These are phyloP conservation scores for Apamea anceps DNA, from an alignment of 2,888 invertebrate species.

Conservation along the genomic window DNA sequence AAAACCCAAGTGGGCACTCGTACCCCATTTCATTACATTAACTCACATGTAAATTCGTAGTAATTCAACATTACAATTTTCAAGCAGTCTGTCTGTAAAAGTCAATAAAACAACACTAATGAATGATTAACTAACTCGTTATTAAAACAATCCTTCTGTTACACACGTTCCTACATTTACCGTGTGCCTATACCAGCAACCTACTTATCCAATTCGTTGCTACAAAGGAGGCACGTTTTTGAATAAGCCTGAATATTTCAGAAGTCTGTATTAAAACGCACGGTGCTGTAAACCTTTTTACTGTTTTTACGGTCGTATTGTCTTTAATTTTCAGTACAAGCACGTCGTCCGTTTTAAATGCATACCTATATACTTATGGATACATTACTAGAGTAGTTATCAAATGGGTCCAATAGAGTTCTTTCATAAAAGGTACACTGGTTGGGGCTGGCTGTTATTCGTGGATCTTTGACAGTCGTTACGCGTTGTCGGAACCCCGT, in stretches of 20 bases:
- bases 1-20: too few relatives aligned
- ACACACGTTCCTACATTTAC: neutral
- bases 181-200: too few relatives aligned
- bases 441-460: too few relatives aligned
- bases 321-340: constrained; percentile 34
- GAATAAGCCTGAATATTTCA: constrained; percentile 49
- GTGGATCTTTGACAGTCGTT: neutral
- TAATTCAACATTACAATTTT: neutral
- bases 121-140: neutral
- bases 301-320: constrained; percentile 37
- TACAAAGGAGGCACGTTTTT: constrained; percentile 37
- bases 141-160: neutral
- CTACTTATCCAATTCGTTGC: constrained; percentile 12
- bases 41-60: neutral
- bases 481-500: neutral
- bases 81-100: neutral
- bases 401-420: neutral
- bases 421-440: neutral
- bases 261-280: constrained; percentile 45
- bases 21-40: too few relatives aligned
- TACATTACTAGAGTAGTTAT: neutral
- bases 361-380: neutral
- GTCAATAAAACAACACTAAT: neutral
- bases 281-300: constrained; percentile 51
- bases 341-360: constrained; percentile 12